Evolutionary conservation across 2,113 vertebrate genomes (phyloP), one percentile per base, ranked within the genome.

Genomic region (Acrocephalus arundinaceus): DNA sequence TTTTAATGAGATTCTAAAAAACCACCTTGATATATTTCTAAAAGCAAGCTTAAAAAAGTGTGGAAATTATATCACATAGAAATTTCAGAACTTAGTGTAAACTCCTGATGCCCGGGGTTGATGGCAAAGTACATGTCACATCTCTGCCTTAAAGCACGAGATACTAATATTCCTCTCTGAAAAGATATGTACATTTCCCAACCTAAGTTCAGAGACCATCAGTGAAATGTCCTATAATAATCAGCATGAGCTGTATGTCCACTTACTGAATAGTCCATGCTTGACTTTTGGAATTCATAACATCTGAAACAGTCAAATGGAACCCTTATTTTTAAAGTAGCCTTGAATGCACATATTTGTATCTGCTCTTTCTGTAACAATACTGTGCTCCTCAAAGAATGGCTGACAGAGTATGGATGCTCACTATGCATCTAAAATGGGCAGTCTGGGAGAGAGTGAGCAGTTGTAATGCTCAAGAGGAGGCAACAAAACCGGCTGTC

Each of bases 121-220:
- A 43, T 14, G 24, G 19, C 58, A 51, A 81, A 57, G 27, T 11
- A 61, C 0, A 0, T 11, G 25, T 62, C 67, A 70, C n/a, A 7
- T 55, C 13, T 39, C 35, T 55, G 33, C 75, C 58, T 76, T 77
- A 72, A 54, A 78, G 37, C 46, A 71, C 2, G 3, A 74, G 15
- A 17, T 41, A 43, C 49, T 77, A 61, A 62, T 37, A 39, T 7
- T 61, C 41, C 22, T 25, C 49, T 79, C 31, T 43, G 63, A 49
- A 91, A 85, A 85, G 22, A 6, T 37, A 9, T 2, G 1, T n/a
- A 28, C 20, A 54, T 70, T 88, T 61, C 33, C 37, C 49, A 88
- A 0, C 41, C 20, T 24, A 33, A 52, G 13, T 27, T 59, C 15
- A 43, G 57, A 21, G 85, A 63, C 43, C 8, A 35, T 79, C 27